Evolutionary conservation across 2,113 vertebrate species (phyloP).

Genomic region (Ciconia maguari): DNA sequence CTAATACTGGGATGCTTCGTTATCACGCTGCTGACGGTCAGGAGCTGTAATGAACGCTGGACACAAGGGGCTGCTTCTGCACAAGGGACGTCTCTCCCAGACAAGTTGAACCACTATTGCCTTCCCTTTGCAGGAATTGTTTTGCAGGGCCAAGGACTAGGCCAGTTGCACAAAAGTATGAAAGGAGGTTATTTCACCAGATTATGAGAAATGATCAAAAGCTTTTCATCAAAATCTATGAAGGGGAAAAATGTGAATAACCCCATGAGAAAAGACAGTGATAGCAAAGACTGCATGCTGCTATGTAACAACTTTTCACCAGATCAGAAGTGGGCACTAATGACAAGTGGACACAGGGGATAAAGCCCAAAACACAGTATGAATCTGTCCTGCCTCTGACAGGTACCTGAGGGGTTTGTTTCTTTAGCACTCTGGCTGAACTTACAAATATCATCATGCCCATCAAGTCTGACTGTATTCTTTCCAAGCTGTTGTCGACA

Average conservation of each 20-base stretch:
- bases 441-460: not conserved
- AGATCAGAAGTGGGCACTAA: not conserved
- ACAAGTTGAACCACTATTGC: not conserved
- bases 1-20: not conserved
- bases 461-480: not conserved
- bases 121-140: not conserved
- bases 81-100: fast-evolving
- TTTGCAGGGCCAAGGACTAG: not conserved
- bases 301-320: not conserved
- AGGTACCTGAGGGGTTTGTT: not conserved
- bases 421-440: not conserved
- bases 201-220: not conserved
- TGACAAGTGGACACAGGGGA: not conserved
- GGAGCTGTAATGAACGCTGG: not conserved
- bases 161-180: not conserved
- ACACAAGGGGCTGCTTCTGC: not conserved
- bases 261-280: not conserved
- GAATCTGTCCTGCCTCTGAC: not conserved
- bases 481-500: not conserved
- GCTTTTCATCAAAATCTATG: not conserved
- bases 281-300: not conserved
- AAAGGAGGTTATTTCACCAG: not conserved
- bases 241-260: not conserved
- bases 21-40: fast-evolving
- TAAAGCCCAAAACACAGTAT: not conserved